Evolutionary conservation across 2,113 vertebrate genomes (phyloP).

Genomic region (Callospermophilus lateralis): DNA sequence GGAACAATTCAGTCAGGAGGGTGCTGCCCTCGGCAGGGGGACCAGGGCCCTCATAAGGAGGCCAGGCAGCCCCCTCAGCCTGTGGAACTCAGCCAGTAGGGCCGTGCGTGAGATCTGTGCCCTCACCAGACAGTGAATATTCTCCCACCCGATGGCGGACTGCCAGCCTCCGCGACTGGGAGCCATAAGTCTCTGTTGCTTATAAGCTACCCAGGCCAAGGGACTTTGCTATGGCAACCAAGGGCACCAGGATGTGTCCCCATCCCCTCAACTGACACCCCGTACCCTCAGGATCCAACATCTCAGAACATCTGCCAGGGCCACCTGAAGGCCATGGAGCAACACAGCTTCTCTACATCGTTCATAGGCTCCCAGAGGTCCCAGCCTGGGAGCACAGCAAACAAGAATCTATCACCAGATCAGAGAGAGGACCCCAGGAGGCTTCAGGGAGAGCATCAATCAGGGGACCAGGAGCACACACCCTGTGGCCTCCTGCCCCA

Average conservation of each 20-base stretch:
- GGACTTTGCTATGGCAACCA: not conserved
- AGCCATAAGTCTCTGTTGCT: too few relatives aligned
- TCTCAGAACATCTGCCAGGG: not conserved
- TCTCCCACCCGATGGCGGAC: not conserved
- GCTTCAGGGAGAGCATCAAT: not conserved
- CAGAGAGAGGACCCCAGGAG: not conserved
- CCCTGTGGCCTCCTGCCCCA: too few relatives aligned
- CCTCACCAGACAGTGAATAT: not conserved
- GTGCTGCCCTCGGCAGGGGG: too few relatives aligned
- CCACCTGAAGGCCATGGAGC: not conserved
- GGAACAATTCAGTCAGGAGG: not conserved
- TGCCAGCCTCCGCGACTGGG: not conserved
- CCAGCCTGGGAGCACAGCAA: not conserved
- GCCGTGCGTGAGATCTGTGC: not conserved
- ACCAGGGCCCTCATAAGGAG: not conserved
- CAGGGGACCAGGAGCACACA: not conserved
- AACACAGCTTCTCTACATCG: too few relatives aligned
- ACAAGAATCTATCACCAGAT: not conserved
- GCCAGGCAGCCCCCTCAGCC: not conserved
- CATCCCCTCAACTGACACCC: not conserved
- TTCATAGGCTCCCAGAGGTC: too few relatives aligned
- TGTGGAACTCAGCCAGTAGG: not conserved
- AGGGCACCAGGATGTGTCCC: fast-evolving
- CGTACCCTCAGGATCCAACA: not conserved
- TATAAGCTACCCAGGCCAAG: too few relatives aligned